Base-by-base conservation (phyloP, 2,797 vertebrate species). In the Oryzias dopingdopingensis region DNA sequence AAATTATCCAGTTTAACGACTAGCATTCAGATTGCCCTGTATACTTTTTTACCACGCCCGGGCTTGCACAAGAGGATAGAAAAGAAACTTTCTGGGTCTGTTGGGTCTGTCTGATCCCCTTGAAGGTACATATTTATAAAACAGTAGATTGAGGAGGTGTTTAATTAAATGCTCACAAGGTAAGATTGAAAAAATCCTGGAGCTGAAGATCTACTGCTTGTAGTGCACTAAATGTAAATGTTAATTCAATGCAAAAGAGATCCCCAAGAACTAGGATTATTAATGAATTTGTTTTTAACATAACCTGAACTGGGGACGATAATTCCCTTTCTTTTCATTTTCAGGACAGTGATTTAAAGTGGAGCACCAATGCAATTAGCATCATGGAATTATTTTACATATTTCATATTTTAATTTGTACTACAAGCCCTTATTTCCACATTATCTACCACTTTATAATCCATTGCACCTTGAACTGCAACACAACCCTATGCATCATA, bases 1-100 rank as follows among this genome's bases (percentile, higher is more conserved):
- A 80, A 86, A 84, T 81, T 79, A 86, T 76, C 74, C 50, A 57
- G 74, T 69, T 64, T 90, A 87, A 89, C 90, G 85, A 82, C 70
- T 55, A 77, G 78, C 78, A 61, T 74, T 63, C 54, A 69, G 82
- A 73, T 72, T 76, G 67, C 42, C 71, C 44, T 48, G n/a, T 70
- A 73, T 59, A 52, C 47, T 59, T 62, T 7, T 56, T 26, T 46
- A 41, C 60, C 70, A 63, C 65, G 62, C 52, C 51, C n/a, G 52
- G 62, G 57, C 78, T 77, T 58, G 47, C 50, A 80, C 43, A 29
- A 44, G 53, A 44, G 29, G 43, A 59, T 65, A 62, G 6, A 50
- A 18, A 52, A 66, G 18, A 42, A 56, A 56, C 52, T 32, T 32
- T 32, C 29, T 2, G 5, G 24, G 24, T 26, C 24, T 26, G 24